Evolutionary conservation across 2,888 invertebrate genomes (phyloP).

Genomic region (Brachyptera putata): DNA sequence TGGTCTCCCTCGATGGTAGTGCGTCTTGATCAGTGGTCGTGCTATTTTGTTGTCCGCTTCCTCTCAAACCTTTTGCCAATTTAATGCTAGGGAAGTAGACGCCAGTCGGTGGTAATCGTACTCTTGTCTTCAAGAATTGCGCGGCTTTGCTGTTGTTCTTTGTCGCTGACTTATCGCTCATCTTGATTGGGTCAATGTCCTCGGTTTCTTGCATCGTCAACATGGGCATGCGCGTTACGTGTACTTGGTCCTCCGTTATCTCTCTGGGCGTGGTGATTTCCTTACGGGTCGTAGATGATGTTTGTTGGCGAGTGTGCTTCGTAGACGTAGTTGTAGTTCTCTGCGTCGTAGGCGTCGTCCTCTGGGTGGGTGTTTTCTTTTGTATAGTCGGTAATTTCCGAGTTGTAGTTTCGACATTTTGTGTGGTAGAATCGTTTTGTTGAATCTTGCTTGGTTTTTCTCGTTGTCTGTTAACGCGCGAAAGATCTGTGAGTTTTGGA

Average conservation of each 20-base stretch:
- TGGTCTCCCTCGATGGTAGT: neutral
- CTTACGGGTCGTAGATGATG: neutral
- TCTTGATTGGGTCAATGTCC: conserved; percentile 25
- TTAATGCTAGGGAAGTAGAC: conserved; percentile 15
- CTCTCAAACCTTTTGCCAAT: conserved; percentile 7
- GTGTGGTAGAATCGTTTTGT: neutral
- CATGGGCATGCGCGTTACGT: conserved; percentile 1
- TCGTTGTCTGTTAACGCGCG: neutral
- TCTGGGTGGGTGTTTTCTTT: neutral
- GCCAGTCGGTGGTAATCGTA: conserved; percentile 6
- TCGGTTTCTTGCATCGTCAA: conserved; percentile 23
- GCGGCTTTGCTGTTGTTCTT: conserved; percentile 14
- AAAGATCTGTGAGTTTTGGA: conserved; percentile 9
- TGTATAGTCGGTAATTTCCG: no score
- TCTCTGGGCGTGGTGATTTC: neutral
- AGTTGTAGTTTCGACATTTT: neutral
- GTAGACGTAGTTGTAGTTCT: neutral
- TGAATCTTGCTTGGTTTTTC: neutral
- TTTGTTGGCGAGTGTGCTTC: neutral
- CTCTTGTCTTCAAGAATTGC: conserved; percentile 10
- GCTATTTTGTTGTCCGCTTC: neutral
- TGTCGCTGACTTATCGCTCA: neutral
- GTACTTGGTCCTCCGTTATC: neutral
- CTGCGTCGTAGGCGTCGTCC: neutral
- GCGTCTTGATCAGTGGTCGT: conserved; percentile 20